Evolutionary conservation across 1,140 invertebrate genomes (phyloP), one percentile per base, ranked within the genome.

Genomic region (Drosophila bocki): DNA sequence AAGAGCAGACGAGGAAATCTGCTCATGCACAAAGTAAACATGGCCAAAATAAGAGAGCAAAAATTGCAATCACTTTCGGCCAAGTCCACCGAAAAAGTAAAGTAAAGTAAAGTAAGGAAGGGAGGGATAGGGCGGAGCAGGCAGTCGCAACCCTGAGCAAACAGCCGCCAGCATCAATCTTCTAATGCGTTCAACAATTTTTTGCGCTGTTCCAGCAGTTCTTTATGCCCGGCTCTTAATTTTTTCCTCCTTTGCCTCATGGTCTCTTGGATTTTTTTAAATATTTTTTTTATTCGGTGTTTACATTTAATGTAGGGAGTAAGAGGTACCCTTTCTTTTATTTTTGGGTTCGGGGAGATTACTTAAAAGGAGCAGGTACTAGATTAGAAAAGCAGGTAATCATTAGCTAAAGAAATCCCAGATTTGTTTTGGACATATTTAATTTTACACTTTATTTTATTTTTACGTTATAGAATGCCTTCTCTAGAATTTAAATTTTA

Each of bases 101-200:
- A 54, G 51, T 39, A 2, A 22, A 54, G 35, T n/a, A 6, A 22
- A 54, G 33, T 13, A 22, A 17, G 35, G 41, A 45, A 29, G 53
- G 26, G 26, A 22, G 1, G 12, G 8, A 6, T 19, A 15, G n/a
- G 22, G 45, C 45, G 45, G 54, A 57, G 15, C 45, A 35, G 41
- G 35, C 33, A 68, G 45, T 39, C 67, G 41, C 53, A 32, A 39
- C 63, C 17, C 71, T 78, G 62, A 78, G 57, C 67, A 87, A 84
- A 87, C 84, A 87, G 85, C 84, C 86, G 80, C 77, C 84, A 88
- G 84, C 84, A 87, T 88, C 84, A 87, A 87, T 87, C 84, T 87
- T 88, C 84, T 87, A 87, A 87, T 87, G 84, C 84, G 84, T 88
- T 87, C 84, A 87, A 64, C 45, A 88, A 80, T 77, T 83, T 78